Conservation (phyloP, 2,888 invertebrate species). For the Heliconius ethilla region DNA sequence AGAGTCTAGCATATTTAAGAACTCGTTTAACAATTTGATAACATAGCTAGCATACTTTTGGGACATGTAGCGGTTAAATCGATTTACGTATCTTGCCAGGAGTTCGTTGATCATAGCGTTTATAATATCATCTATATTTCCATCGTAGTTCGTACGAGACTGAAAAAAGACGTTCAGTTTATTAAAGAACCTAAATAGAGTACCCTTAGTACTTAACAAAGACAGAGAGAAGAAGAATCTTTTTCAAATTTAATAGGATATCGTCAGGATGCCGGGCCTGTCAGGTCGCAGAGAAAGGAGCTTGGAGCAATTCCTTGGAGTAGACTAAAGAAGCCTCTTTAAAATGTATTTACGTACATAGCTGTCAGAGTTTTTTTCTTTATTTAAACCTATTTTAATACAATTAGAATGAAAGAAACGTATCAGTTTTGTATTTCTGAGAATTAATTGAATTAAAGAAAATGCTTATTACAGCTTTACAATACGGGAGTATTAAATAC, state of each 20-base stretch:
- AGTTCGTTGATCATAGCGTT: conserved; percentile 61
- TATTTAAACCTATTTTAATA: neutral
- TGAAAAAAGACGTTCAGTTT: conserved; percentile 48
- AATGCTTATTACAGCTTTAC: neutral
- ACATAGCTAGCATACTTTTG: conserved; percentile 44
- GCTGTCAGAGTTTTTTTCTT: neutral
- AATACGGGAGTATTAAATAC: neutral
- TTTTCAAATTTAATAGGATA: neutral
- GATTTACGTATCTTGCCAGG: conserved; percentile 56
- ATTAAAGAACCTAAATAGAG: neutral
- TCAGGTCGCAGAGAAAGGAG: too few species aligned
- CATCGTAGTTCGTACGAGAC: conserved; percentile 60
- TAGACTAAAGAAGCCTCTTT: neutral
- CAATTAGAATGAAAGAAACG: neutral
- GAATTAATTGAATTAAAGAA: neutral
- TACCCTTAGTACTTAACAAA: too few species aligned
- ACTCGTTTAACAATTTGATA: conserved; percentile 50
- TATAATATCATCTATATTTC: conserved; percentile 62
- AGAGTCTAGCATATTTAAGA: conserved; percentile 52
- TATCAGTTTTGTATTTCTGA: neutral
- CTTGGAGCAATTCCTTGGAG: too few species aligned
- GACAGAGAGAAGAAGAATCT: too few species aligned
- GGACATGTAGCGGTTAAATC: conserved; percentile 56
- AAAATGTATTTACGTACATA: neutral
- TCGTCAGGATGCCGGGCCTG: too few species aligned